A percentile compares a stretch with the other conserved stretches of the same genome.
These are phyloP conservation scores for Habroteleia sp. DNA, from an alignment of 2,888 invertebrate species.

Conservation along the genomic window DNA sequence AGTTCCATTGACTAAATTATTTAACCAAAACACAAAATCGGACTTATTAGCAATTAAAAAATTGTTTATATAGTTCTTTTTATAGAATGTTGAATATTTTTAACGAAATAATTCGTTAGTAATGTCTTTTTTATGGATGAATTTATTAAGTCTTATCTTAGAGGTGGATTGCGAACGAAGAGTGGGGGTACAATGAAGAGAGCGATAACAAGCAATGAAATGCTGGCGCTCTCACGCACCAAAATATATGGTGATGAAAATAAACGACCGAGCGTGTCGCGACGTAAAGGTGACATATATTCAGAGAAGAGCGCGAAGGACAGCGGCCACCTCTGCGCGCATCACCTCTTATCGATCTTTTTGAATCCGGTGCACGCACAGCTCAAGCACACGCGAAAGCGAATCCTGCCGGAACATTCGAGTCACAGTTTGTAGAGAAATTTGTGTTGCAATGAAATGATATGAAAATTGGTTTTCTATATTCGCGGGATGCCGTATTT, in stretches of 20 bases:
- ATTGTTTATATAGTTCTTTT: too few species aligned
- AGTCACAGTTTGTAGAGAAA: slow-evolving; percentile 30
- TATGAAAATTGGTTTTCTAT: slow-evolving; percentile 49
- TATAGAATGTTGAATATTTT: too few species aligned
- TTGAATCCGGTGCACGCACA: slow-evolving; percentile 1
- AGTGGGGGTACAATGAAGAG: slow-evolving; percentile 10
- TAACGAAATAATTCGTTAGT: too few species aligned
- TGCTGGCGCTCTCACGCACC: slow-evolving; percentile 12
- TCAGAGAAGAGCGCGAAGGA: slow-evolving; percentile 27
- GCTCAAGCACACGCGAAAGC: slow-evolving; percentile 3
- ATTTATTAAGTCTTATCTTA: too few species aligned
- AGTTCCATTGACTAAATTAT: too few species aligned
- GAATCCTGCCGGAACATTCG: slow-evolving; percentile 13
- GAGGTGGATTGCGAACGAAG: too few species aligned
- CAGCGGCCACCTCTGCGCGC: slow-evolving; percentile 53
- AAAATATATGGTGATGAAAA: slow-evolving; percentile 46
- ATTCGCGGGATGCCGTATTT: slow-evolving; percentile 20
- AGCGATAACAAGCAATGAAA: slow-evolving; percentile 41
- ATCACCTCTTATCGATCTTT: slow-evolving; percentile 53
- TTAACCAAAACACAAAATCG: too few species aligned
- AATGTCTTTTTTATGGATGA: too few species aligned
- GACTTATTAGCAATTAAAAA: too few species aligned
- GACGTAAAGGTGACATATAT: slow-evolving; percentile 48
- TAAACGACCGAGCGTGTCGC: slow-evolving; percentile 27
- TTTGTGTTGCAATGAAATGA: slow-evolving; percentile 43